Evolutionary conservation across 2,797 vertebrate species (phyloP), one percentile per base, ranked within the genome.

Genomic region (Pseudopleuronectes americanus): DNA sequence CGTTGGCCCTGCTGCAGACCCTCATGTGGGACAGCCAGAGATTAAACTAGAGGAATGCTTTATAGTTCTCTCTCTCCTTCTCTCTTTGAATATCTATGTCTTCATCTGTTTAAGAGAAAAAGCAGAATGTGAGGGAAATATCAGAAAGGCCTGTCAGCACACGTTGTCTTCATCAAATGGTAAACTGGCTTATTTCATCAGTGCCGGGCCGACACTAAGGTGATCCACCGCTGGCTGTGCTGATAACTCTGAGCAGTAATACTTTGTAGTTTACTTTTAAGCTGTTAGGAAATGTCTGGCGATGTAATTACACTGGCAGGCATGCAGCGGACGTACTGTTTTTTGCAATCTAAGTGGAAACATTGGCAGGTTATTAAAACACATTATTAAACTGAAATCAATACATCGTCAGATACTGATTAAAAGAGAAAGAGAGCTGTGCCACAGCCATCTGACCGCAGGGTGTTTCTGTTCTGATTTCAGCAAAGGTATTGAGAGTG

Each of bases 241-340:
- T 56, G 71, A 68, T 73, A 77, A 64, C 68, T 77, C 78, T 64
- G 51, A 66, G 62, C 60, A 33, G 77, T 28, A 79, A 61, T 60
- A 65, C 68, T 85, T 64, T 74, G 57, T 48, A 48, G 41, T 76
- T 78, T 65, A 82, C 71, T 72, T 86, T 80, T 68, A 81, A 83
- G 76, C 82, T 78, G 76, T 79, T 82, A 78, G 74, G 74, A 83
- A 87, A 77, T 61, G 71, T 83, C 84, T 85, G 80, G 74, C 71
- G 81, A 82, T 86, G 79, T 88, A 87, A 91, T 92, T 89, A 89
- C 65, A 63, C 77, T 48, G 61, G 71, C 69, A 69, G 77, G 85
- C 88, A 93, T 84, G 84, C 76, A 85, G 76, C 56, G 24, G 53
- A 84, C 59, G 74, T 90, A 51, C 49, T 52, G 45, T 73, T 81